phyloP scores from a whole-genome alignment of 2,797 vertebrate genomes.

The Myotis myotis region DNA sequence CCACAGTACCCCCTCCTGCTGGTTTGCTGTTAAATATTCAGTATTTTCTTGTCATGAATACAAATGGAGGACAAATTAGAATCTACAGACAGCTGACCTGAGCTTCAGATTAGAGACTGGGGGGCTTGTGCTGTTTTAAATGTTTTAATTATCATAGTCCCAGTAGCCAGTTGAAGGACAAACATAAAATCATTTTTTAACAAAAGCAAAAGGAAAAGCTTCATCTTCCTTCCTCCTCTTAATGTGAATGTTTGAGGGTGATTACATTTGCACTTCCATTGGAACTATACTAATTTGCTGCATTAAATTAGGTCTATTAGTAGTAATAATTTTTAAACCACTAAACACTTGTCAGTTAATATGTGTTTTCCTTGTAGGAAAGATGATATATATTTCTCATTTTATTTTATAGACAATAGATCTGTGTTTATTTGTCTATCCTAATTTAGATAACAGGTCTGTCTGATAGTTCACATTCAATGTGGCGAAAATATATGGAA shows the following conservation, averaged over 20 bases:
- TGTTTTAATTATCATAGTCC: constrained; percentile 96
- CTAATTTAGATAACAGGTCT: constrained; percentile 46
- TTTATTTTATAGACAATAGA: constrained; percentile 53
- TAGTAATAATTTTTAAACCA: constrained; percentile 59
- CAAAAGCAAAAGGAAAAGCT: constrained; percentile 80
- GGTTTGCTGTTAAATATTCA: constrained; percentile 97
- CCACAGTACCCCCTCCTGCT: constrained; percentile 92
- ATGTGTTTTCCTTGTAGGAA: constrained; percentile 55
- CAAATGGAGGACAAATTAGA: constrained; percentile 98
- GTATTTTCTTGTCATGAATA: constrained; percentile 96
- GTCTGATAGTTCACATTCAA: constrained; percentile 20
- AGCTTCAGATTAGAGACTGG: constrained; percentile 91
- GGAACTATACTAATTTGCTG: constrained; percentile 83
- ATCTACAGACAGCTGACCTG: constrained; percentile 97
- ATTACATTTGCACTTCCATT: constrained; percentile 85
- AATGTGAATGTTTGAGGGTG: constrained; percentile 83
- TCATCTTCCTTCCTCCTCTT: constrained; percentile 67
- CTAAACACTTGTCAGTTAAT: constrained; percentile 51
- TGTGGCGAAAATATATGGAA: constrained; percentile 41
- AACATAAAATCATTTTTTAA: constrained; percentile 84
- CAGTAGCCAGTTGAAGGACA: constrained; percentile 92
- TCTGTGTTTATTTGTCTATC: constrained; percentile 51
- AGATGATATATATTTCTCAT: constrained; percentile 48
- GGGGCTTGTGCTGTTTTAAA: constrained; percentile 91
- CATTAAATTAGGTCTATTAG: constrained; percentile 85